phyloP scores from a whole-genome alignment of 2,797 vertebrate species.

The Ctenochaetus hawaiiensis region DNA sequence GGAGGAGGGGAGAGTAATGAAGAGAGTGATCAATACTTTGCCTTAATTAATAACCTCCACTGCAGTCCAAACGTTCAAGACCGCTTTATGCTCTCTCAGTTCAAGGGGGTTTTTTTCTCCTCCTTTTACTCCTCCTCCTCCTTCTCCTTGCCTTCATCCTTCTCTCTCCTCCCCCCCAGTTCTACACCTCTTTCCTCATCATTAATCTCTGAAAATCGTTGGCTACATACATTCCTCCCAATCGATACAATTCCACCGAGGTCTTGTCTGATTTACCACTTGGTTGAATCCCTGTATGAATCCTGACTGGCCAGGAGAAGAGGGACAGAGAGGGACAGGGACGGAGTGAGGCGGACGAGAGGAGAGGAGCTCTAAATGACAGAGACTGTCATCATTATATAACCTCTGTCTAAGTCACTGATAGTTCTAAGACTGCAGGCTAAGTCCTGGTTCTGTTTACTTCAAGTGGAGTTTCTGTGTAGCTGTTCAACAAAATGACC shows the following conservation, averaged over 20 bases:
- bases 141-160: slow-evolving; percentile 43
- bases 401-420: slow-evolving; percentile 61
- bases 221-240: slow-evolving; percentile 83
- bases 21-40: slow-evolving; percentile 74
- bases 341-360: slow-evolving; percentile 42
- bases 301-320: slow-evolving; percentile 69
- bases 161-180: slow-evolving; percentile 52
- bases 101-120: slow-evolving; percentile 25
- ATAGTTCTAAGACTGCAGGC: slow-evolving; percentile 31
- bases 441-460: slow-evolving; percentile 28
- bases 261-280: slow-evolving; percentile 84
- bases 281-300: slow-evolving; percentile 81
- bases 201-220: slow-evolving; percentile 85
- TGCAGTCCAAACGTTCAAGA: slow-evolving; percentile 61
- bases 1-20: slow-evolving; percentile 70
- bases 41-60: slow-evolving; percentile 82
- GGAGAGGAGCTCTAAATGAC: slow-evolving; percentile 63
- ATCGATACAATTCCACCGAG: slow-evolving; percentile 83
- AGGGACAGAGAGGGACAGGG: slow-evolving; percentile 50
- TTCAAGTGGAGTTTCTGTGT: not conserved
- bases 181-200: slow-evolving; percentile 77
- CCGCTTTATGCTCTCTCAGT: slow-evolving; percentile 57
- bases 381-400: slow-evolving; percentile 68
- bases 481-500: slow-evolving; percentile 12
- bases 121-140: slow-evolving; percentile 42